Conservation (phyloP, 2,797 vertebrate genomes). For the Poecile montanus region DNA sequence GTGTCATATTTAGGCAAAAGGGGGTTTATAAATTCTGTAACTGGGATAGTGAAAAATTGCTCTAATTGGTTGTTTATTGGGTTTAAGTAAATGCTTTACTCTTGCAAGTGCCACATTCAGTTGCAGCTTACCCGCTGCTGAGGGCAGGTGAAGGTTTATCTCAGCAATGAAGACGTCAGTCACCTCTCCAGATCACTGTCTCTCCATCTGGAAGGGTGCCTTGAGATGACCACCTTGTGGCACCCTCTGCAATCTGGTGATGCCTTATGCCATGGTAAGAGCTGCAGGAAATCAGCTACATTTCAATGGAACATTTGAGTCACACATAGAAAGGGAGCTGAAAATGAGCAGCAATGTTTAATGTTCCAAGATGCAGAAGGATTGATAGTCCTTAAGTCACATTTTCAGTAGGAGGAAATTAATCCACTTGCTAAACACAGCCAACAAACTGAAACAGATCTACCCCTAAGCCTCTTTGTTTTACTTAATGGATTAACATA, state of each 20-base stretch:
- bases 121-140: not conserved
- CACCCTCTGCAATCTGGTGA: conserved; percentile 4
- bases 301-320: not conserved
- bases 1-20: not conserved
- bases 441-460: not conserved
- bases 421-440: not conserved
- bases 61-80: not conserved
- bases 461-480: not conserved
- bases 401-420: not conserved
- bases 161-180: not conserved
- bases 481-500: not conserved
- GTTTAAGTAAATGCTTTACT: not conserved
- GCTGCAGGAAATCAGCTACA: not conserved
- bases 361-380: not conserved
- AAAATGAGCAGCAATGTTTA: conserved; percentile 3
- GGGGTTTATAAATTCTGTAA: not conserved
- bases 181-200: not conserved
- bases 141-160: not conserved
- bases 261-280: not conserved
- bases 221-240: not conserved
- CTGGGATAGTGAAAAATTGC: not conserved
- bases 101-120: not conserved
- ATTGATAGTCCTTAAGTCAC: not conserved
- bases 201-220: not conserved
- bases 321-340: not conserved